These are phyloP conservation scores for Copidosoma floridanum DNA, from an alignment of 1,140 invertebrate species.

Conservation along the genomic window DNA sequence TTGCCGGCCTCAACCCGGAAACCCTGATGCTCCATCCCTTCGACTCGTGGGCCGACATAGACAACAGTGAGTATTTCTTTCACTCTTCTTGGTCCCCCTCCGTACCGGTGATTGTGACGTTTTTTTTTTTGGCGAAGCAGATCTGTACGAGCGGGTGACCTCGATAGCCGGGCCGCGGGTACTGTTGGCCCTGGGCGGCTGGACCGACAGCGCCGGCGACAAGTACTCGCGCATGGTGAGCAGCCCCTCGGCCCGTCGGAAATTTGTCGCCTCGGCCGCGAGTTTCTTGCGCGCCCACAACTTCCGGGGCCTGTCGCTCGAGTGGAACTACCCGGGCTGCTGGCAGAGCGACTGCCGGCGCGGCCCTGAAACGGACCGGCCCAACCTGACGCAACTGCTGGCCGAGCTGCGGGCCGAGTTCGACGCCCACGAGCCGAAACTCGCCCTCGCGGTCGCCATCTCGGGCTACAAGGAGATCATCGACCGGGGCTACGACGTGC, in stretches of 20 bases:
- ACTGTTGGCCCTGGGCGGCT: conserved; percentile 81
- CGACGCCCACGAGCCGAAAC: conserved; percentile 63
- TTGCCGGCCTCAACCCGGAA: conserved; percentile 79
- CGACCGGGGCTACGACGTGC: conserved; percentile 77
- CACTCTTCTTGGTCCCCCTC: background rate
- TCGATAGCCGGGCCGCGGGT: conserved; percentile 66
- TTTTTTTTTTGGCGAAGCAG: conserved; percentile 45
- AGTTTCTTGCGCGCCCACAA: conserved; percentile 70
- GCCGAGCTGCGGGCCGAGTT: conserved; percentile 80
- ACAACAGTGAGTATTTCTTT: conserved; percentile 71
- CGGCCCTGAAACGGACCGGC: conserved; percentile 72
- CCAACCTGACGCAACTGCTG: conserved; percentile 74
- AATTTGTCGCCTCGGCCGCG: conserved; percentile 67
- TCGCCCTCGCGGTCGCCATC: conserved; percentile 78
- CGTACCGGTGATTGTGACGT: background rate
- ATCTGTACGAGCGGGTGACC: conserved; percentile 68
- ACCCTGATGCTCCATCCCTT: conserved; percentile 72
- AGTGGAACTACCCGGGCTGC: conserved; percentile 91
- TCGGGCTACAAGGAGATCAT: conserved; percentile 90
- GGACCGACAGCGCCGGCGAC: conserved; percentile 82
- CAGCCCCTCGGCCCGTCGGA: conserved; percentile 62
- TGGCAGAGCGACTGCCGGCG: conserved; percentile 87
- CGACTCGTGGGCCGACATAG: conserved; percentile 82
- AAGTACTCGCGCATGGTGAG: conserved; percentile 79
- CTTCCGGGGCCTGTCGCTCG: conserved; percentile 81